Evolutionary conservation across 2,113 vertebrate species (phyloP).

Genomic region (Protobothrops flavoviridis): DNA sequence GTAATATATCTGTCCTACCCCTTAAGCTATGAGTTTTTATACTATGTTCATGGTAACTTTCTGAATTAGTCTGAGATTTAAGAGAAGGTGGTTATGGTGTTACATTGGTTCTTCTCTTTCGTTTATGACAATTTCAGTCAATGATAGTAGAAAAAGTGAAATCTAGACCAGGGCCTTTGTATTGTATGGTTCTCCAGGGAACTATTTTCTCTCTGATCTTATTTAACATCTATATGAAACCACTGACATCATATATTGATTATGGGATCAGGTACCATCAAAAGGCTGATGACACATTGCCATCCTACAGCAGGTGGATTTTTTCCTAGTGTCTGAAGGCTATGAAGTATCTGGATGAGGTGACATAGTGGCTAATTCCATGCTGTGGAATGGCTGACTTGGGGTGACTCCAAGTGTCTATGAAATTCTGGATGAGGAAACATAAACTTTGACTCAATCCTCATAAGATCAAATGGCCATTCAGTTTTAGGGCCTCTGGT

Average conservation of each 20-base stretch:
- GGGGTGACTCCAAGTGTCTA: background rate
- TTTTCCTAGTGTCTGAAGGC: background rate
- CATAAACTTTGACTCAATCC: background rate
- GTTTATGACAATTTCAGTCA: background rate
- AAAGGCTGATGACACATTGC: background rate
- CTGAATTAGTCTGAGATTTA: background rate
- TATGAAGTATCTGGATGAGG: background rate
- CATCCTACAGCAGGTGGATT: background rate
- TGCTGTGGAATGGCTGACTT: background rate
- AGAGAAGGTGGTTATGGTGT: background rate
- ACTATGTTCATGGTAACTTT: background rate
- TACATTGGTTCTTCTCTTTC: background rate
- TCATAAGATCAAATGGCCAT: background rate
- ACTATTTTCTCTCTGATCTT: background rate
- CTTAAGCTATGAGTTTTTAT: background rate
- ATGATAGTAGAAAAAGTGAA: background rate
- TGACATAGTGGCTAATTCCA: background rate
- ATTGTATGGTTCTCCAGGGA: background rate
- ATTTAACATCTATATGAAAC: background rate
- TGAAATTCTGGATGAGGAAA: background rate
- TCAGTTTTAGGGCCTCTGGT: background rate
- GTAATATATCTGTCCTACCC: background rate
- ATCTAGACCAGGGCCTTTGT: background rate
- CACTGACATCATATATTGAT: background rate
- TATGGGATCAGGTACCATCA: background rate